Base-by-base conservation (phyloP, 2,888 invertebrate genomes). In the Chrysomela aeneicollis region DNA sequence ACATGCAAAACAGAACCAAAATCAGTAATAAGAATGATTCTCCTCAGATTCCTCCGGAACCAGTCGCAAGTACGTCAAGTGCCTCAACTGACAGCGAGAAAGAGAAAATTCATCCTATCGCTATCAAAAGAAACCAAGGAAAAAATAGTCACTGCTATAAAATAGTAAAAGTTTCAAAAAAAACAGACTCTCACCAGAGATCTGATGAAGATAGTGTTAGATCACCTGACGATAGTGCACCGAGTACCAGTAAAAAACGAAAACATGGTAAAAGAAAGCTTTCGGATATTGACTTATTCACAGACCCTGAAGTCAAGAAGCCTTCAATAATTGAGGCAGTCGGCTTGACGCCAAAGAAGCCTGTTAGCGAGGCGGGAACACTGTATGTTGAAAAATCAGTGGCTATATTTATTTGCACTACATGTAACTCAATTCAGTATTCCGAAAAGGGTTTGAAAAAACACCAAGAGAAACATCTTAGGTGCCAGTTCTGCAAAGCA, bases 401-500 rank as follows among this genome's bases (percentile, higher is more conserved):
- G 37, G 51, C 46, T 0, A 22, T 71, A 8, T 68, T 60, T 9
- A 59, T 71, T 10, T 77, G 77, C 53, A 65, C 66, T 58, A 60
- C 75, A 2, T 77, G 76, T 63, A 71, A 73, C 61, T 60, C 67
- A 15, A 65, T 72, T 15, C 68, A 71, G 49, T 55, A 67, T 22
- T 70, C 18, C 21, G 47, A 62, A 0, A 68, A 50, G 46, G 68
- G 68, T 12, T 58, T 77, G 22, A 72, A 69, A 37, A 59, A 37
- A 18, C 77, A 77, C 55, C 60, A 61, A 46, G 42, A 15, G 2
- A 69, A 59, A 46, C 77, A 77, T 57, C 70, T 70, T 51, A 65
- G 63, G 19, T 77, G 76, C 55, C 73, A 71, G 30, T 74, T 77
- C 51, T 77, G 77, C 50, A 75, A 69, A 49, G 21, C 26, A 5